Evolutionary conservation across 2,113 vertebrate genomes (phyloP), one percentile per base, ranked within the genome.

Genomic region (Zosterops pallidus): DNA sequence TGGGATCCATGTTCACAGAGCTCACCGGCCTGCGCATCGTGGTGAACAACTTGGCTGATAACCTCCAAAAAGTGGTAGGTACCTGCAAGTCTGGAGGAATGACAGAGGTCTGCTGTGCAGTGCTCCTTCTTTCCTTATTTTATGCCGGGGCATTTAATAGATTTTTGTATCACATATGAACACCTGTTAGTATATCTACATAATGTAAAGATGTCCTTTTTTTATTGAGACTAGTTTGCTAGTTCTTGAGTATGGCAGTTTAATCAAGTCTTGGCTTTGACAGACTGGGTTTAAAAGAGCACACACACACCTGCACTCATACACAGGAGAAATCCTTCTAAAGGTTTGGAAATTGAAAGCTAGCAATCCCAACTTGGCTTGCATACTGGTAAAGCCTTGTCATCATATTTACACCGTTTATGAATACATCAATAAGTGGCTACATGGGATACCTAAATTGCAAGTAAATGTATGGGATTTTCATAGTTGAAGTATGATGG

Each of bases 11-110:
- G 99, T 98, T 99, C 86, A 98, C 98, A 2, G 99, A 99, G 95
- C 98, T 99, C 52, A 98, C 98, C 0, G 99, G 99, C n/a, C 97
- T 99, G 28, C 98, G 98, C 3, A 97, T 98, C 3, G 93, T 99
- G 13, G 99, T 99, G 76, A 98, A 98, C 87, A 98, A 99, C 95
- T 98, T 99, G n/a, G 98, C 98, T 37, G 99, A 99, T 50, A 99
- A 98, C 84, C 97, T 99, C 82, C 98, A 98, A 76, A 99, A 98
- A 99, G 99, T 99, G 98, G 99, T 99, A 95, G 93, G 99, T 98
- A 56, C 39, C 31, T 59, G 0, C 24, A 60, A n/a, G 31, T 37
- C 39, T 74, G 69, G 57, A 71, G 47, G 70, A 29, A 28, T 12
- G 8, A 41, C 35, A 53, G 39, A 28, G 3, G 4, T 88, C 46